Percentiles rank a stretch among this genome's conserved stretches.
These are phyloP conservation scores for Helostoma temminkii DNA, from an alignment of 2,797 vertebrate species.

Conservation along the genomic window DNA sequence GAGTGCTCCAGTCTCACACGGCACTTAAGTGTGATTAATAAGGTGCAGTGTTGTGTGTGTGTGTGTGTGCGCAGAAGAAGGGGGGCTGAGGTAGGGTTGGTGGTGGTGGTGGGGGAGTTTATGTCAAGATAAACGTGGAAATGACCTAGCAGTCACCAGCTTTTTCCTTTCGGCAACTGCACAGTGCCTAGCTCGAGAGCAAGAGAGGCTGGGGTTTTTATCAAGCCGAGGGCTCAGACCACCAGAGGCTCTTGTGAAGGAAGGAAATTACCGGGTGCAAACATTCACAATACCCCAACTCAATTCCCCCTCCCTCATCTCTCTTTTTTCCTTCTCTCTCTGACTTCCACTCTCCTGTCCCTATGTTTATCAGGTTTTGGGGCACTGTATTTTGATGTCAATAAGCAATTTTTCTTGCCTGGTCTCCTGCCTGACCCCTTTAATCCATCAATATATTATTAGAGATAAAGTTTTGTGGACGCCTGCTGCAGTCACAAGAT, in stretches of 20 bases:
- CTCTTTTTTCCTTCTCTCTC: slow-evolving; percentile 77
- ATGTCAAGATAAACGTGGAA: slow-evolving; percentile 85
- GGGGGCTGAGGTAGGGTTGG: slow-evolving; percentile 2
- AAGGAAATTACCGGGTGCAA: slow-evolving; percentile 87
- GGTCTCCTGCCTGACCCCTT: slow-evolving; percentile 99
- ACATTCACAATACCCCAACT: slow-evolving; percentile 86
- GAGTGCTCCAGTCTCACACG: slow-evolving; percentile 82
- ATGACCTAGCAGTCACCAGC: slow-evolving; percentile 80
- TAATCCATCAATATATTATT: slow-evolving; percentile 99
- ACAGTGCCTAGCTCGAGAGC: slow-evolving; percentile 79
- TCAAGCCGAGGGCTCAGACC: slow-evolving; percentile 86
- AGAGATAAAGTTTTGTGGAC: slow-evolving; percentile 99
- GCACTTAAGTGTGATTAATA: slow-evolving; percentile 89
- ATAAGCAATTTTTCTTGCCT: slow-evolving; percentile 99
- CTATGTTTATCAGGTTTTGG: slow-evolving; percentile 99
- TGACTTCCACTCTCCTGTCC: slow-evolving; percentile 89
- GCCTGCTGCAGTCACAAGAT: slow-evolving; percentile 99
- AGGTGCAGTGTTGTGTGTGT: slow-evolving; percentile 70
- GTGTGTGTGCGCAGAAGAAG: neutral
- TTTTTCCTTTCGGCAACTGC: slow-evolving; percentile 75
- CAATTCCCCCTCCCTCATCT: slow-evolving; percentile 73
- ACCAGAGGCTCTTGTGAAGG: slow-evolving; percentile 88
- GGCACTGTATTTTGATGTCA: slow-evolving; percentile 99
- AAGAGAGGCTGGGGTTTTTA: slow-evolving; percentile 81
- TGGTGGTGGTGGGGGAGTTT: slow-evolving; percentile 71